These are phyloP conservation scores for Anomalospiza imberbis DNA, from an alignment of 2,797 vertebrate genomes.

Conservation along the genomic window DNA sequence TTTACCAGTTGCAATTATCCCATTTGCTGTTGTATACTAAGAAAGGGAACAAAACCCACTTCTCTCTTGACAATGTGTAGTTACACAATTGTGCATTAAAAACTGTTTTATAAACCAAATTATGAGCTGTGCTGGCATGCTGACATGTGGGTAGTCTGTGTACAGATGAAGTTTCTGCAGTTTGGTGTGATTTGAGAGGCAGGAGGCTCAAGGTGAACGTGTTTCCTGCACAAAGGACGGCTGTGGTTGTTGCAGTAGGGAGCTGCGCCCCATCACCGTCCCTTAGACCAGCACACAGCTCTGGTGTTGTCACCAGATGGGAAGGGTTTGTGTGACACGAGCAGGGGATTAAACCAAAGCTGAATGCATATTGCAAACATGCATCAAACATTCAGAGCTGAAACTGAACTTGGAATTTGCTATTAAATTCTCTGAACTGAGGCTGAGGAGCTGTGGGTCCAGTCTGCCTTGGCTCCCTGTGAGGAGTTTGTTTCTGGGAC, in stretches of 20 bases:
- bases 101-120: background rate
- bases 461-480: background rate
- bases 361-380: background rate
- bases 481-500: background rate
- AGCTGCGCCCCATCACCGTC: background rate
- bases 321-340: background rate
- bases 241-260: background rate
- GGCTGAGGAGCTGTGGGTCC: background rate
- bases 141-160: background rate
- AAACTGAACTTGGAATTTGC: background rate
- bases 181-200: background rate
- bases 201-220: background rate
- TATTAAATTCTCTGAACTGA: background rate
- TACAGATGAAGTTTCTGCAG: background rate
- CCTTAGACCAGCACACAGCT: background rate
- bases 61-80: background rate
- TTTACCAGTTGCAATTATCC: background rate
- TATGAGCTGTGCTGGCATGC: background rate
- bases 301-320: background rate
- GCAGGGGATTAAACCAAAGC: background rate
- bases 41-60: background rate
- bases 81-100: background rate
- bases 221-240: background rate
- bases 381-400: background rate
- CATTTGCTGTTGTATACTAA: background rate